Conservation (phyloP, 2,797 vertebrate species). For the Parotocinclus haroldoi region DNA sequence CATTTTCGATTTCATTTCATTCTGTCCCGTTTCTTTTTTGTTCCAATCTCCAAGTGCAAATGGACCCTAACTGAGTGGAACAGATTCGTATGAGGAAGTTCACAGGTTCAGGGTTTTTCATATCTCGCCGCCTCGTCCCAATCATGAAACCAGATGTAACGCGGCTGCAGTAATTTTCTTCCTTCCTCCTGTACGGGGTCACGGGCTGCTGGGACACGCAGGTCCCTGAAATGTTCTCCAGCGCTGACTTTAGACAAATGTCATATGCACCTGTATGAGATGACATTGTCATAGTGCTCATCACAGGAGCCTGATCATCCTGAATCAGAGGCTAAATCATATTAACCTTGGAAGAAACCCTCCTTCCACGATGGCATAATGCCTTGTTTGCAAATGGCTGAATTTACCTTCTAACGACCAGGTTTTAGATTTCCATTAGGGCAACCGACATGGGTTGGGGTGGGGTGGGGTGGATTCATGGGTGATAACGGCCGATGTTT, state of each 20-base stretch:
- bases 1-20: constrained; percentile 41
- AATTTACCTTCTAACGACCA: too few relatives aligned
- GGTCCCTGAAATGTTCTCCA: neutral
- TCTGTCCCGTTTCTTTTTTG: constrained; percentile 38
- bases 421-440: too few relatives aligned
- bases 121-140: constrained; percentile 43
- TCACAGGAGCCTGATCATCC: too few relatives aligned
- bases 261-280: neutral
- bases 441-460: too few relatives aligned
- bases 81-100: constrained; percentile 45
- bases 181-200: constrained; percentile 16
- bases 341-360: too few relatives aligned
- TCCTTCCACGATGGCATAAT: too few relatives aligned
- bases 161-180: constrained; percentile 41
- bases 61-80: constrained; percentile 47
- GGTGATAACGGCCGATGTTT: too few relatives aligned
- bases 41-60: constrained; percentile 37
- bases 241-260: neutral
- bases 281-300: too few relatives aligned
- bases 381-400: too few relatives aligned
- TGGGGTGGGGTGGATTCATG: too few relatives aligned
- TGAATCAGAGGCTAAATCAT: too few relatives aligned
- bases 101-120: constrained; percentile 50
- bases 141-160: constrained; percentile 50
- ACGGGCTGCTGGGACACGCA: constrained; percentile 13